Base-by-base conservation (phyloP, 1,140 invertebrate species). In the Drosophila bipectinata region DNA sequence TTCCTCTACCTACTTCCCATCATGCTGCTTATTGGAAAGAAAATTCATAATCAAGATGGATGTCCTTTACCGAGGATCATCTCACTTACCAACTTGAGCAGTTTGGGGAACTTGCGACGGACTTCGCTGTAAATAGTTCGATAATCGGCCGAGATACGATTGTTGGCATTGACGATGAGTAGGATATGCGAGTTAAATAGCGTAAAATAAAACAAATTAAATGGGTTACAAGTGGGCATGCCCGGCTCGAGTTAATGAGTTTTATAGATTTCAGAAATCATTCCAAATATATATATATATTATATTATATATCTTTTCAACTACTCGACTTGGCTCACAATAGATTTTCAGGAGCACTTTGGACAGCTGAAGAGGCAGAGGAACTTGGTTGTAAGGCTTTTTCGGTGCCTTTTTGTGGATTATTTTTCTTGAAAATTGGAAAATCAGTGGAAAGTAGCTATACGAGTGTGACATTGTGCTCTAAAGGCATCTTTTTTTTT, bases 41-140 rank as follows among this genome's bases (percentile, higher is more conserved):
- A 6, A 18, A 44, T 9, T 2, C 0, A 9, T 2, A 4, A 0
- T 28, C 5, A 44, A 44, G 5, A 9, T 9, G 15, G n/a, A 15
- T 7, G 26, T 26, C 5, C 57, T 18, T 28, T 8, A 7, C 41
- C 41, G 41, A 18, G 41, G 10, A 28, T 12, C 34, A 37, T 10
- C 34, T 12, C 34, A 94, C 96, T 95, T 93, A 98, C 97, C 95
- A 98, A 92, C 93, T 94, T 95, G 12, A 94, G 68, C 56, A 98
- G 92, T 92, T 97, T 97, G 10, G 97, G 97, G 78, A 98, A 97
- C 87, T 94, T 94, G 90, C 96, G 96, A 91, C 97, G 94, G 79
- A 98, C 94, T 91, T 96, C 96, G 93, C 97, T 98, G 94, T 93
- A 92, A 93, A 93, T 90, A 78, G 82, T 80, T 80, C 47, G 62